Conservation (phyloP, 2,113 vertebrate genomes). For the Tupaia tana region DNA sequence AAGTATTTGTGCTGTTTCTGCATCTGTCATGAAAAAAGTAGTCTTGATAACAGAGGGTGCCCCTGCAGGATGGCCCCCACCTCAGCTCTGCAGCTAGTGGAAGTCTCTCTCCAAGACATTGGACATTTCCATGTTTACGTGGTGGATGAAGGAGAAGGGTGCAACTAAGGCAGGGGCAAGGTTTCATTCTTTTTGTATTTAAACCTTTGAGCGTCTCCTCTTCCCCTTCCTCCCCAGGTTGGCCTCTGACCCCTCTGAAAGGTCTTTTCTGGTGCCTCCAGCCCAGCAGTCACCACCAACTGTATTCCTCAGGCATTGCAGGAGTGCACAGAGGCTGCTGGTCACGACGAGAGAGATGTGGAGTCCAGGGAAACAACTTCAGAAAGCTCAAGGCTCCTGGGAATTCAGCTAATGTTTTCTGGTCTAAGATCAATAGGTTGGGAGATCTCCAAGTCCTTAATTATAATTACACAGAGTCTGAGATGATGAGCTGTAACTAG, state of each 20-base stretch:
- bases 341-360: conserved; percentile 60
- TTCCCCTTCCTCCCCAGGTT: background rate
- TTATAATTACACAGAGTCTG: conserved; percentile 63
- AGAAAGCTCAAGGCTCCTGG: conserved; percentile 37
- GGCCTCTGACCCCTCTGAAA: background rate
- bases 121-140: background rate
- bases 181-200: background rate
- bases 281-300: background rate
- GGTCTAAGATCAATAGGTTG: conserved; percentile 66
- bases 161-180: background rate
- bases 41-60: background rate
- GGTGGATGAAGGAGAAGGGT: background rate
- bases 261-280: background rate
- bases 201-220: background rate
- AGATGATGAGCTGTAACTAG: background rate
- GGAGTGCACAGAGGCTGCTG: background rate
- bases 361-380: conserved; percentile 54
- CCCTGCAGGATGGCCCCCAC: too few species aligned
- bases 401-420: conserved; percentile 66
- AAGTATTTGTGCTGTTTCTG: background rate
- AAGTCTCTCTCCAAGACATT: background rate
- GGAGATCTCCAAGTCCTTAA: conserved; percentile 38
- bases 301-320: background rate
- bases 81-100: accelerated
- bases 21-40: background rate